Evolutionary conservation across 2,797 vertebrate genomes (phyloP).

Genomic region (Sciurus carolinensis): DNA sequence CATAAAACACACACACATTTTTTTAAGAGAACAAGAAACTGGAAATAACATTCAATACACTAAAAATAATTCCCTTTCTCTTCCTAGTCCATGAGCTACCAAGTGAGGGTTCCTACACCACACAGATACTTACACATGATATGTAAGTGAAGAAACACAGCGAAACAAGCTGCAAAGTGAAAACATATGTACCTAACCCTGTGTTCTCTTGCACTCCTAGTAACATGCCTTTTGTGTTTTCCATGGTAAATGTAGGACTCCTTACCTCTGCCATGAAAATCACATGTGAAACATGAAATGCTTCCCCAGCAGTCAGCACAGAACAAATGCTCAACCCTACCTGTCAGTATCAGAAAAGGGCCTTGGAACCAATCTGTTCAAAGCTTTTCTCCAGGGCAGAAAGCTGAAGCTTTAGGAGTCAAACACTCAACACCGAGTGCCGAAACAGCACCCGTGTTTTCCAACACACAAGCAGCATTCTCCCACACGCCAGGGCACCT

Average conservation of each 20-base stretch:
- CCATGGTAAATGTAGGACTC: neutral
- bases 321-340: neutral
- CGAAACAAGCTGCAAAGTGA: slow-evolving; percentile 7
- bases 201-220: neutral
- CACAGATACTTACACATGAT: neutral
- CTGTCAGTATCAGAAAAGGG: neutral
- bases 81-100: neutral
- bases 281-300: neutral
- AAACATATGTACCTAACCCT: neutral
- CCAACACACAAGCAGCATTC: neutral
- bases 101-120: neutral
- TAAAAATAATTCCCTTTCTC: slow-evolving; percentile 22
- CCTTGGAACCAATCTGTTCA: neutral
- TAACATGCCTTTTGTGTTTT: neutral
- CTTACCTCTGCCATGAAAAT: neutral
- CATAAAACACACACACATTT: neutral
- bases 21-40: slow-evolving; percentile 32
- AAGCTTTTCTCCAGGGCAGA: slow-evolving; percentile 9
- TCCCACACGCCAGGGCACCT: neutral
- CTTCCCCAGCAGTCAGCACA: neutral
- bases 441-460: neutral
- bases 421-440: neutral
- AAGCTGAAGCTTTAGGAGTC: neutral
- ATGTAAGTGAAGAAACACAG: neutral
- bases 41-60: neutral